Conservation (phyloP, 2,797 vertebrate species). For the Craterocephalus amniculus region DNA sequence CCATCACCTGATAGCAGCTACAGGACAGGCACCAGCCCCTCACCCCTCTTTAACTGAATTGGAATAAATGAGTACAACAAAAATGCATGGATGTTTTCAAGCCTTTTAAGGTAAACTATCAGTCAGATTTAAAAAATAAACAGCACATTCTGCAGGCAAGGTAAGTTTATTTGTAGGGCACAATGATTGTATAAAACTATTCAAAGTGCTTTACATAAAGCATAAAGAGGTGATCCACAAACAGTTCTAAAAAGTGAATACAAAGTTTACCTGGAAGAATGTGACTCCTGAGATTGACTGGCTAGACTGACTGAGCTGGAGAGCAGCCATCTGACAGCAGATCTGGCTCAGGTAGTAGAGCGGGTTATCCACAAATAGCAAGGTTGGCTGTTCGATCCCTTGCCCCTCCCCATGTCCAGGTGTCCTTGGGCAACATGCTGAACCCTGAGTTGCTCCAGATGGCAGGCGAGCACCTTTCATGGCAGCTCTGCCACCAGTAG, state of each 20-base stretch:
- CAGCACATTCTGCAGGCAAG: no score
- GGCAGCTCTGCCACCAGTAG: background rate
- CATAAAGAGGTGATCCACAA: background rate
- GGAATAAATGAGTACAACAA: no score
- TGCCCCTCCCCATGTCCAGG: background rate
- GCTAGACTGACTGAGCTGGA: background rate
- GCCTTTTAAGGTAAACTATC: background rate
- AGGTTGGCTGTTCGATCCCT: slow-evolving; percentile 1
- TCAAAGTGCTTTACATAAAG: no score
- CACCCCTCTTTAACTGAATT: no score
- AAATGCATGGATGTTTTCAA: no score
- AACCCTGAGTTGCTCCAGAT: background rate
- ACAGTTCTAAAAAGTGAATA: background rate
- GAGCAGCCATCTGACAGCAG: slow-evolving; percentile 1
- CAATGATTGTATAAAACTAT: no score
- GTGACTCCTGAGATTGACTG: background rate
- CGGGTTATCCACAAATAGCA: slow-evolving; percentile 6
- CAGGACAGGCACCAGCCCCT: no score
- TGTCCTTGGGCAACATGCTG: slow-evolving; percentile 8
- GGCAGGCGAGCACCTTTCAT: background rate
- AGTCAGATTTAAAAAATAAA: background rate
- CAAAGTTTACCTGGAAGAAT: background rate
- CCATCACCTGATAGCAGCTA: no score
- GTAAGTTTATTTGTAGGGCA: no score
- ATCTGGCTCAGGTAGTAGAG: background rate